Evolutionary conservation across 2,888 invertebrate genomes (phyloP).

Genomic region (Tribolium freemani): DNA sequence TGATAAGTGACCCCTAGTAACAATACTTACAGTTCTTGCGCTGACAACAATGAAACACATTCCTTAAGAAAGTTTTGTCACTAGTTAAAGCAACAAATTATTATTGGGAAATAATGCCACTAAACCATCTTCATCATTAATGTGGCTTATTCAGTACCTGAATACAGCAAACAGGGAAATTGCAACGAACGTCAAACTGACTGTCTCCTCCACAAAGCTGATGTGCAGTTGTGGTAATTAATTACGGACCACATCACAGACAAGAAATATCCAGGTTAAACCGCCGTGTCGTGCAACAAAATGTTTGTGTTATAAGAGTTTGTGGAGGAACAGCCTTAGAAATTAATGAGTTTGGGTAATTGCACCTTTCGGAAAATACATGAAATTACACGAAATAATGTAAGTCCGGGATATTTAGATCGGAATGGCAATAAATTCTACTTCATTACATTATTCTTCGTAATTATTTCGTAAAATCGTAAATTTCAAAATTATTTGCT

Average conservation of each 20-base stretch:
- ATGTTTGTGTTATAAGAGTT: background rate
- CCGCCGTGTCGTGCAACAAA: conserved; percentile 3
- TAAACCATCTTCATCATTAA: conserved; percentile 2
- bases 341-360: conserved; percentile 11
- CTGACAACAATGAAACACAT: too few species aligned
- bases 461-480: background rate
- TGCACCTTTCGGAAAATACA: conserved; percentile 13
- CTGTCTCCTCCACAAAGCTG: background rate
- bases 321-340: background rate
- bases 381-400: conserved; percentile 13
- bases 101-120: background rate
- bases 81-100: too few species aligned
- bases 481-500: too few species aligned
- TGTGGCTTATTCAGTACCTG: background rate
- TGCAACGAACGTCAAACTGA: background rate
- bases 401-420: conserved; percentile 6
- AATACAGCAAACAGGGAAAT: background rate
- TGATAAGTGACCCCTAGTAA: too few species aligned
- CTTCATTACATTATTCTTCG: background rate
- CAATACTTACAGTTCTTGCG: too few species aligned
- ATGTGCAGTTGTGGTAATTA: conserved; percentile 4
- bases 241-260: conserved; percentile 5
- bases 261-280: conserved; percentile 1
- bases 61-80: too few species aligned
- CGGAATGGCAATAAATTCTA: background rate